Conservation (phyloP, 2,888 invertebrate species). For the Phyllotreta striolata region DNA sequence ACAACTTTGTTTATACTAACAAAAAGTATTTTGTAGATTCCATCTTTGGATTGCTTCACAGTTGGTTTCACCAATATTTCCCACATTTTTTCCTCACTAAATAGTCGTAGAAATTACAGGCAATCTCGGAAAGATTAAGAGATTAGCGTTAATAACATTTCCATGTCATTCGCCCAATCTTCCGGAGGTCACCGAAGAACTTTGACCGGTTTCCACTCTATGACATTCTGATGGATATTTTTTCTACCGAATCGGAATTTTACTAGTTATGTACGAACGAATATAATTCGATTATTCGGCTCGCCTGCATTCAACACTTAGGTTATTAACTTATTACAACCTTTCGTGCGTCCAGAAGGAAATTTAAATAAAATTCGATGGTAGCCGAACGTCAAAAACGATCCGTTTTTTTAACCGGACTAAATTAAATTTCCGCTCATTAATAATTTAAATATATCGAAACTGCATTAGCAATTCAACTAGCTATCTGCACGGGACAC, state of each 20-base stretch:
- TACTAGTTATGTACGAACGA: too few species aligned
- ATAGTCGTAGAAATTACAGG: conserved; percentile 29
- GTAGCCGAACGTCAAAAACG: neutral
- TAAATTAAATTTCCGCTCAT: conserved; percentile 38
- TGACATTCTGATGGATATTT: conserved; percentile 16
- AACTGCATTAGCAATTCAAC: conserved; percentile 41
- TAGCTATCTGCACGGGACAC: neutral
- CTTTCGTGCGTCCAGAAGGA: too few species aligned
- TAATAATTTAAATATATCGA: conserved; percentile 42
- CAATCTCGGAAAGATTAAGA: conserved; percentile 30
- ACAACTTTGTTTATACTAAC: too few species aligned
- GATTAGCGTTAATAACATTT: conserved; percentile 34
- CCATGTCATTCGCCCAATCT: conserved; percentile 33
- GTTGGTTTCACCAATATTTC: conserved; percentile 16
- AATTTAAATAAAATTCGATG: too few species aligned
- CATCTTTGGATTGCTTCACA: conserved; percentile 8
- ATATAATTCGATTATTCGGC: too few species aligned
- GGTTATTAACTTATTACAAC: too few species aligned
- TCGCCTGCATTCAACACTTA: too few species aligned
- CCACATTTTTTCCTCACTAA: conserved; percentile 25
- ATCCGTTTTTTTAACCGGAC: conserved; percentile 20
- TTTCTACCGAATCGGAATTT: conserved; percentile 6
- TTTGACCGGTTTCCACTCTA: conserved; percentile 31
- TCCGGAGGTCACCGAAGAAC: conserved; percentile 34
- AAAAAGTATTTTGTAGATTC: too few species aligned